Evolutionary conservation across 2,888 invertebrate species (phyloP).

Genomic region (Mylabris sibirica): DNA sequence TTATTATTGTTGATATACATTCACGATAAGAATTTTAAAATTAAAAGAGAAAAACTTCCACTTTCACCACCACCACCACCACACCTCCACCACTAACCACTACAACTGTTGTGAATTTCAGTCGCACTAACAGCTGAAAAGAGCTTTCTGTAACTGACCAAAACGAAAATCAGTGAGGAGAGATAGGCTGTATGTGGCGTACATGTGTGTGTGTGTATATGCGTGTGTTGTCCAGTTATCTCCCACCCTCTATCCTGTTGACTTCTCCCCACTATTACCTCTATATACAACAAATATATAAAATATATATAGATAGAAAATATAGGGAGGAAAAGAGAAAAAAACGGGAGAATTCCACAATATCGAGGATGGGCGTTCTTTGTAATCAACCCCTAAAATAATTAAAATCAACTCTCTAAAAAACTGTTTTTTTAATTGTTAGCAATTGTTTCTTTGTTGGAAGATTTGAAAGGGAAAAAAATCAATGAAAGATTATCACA

Average conservation of each 20-base stretch:
- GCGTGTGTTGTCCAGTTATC: constrained; percentile 42
- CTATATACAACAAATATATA: constrained; percentile 7
- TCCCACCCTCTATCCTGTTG: constrained; percentile 39
- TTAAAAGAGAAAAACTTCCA: not conserved
- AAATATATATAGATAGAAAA: not conserved
- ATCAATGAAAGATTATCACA: constrained; percentile 4
- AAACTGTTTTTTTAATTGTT: not conserved
- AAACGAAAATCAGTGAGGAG: constrained; percentile 11
- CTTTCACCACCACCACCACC: not conserved
- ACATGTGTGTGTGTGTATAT: too few species aligned
- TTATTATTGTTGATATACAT: not conserved
- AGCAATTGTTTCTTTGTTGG: not conserved
- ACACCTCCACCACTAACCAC: not conserved
- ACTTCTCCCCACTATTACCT: constrained; percentile 38
- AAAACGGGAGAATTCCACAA: not conserved
- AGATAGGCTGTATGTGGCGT: not conserved
- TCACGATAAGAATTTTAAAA: not conserved
- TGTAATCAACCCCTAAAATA: not conserved
- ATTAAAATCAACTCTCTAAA: not conserved
- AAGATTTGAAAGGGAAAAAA: not conserved
- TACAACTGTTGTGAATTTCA: not conserved
- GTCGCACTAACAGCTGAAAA: not conserved
- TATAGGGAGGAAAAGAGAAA: too few species aligned
- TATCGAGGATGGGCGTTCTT: constrained; percentile 1
- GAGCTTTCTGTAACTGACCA: constrained; percentile 10